These are phyloP conservation scores for Hydrolagus affinis DNA, from an alignment of 2,113 vertebrate genomes.

Conservation along the genomic window DNA sequence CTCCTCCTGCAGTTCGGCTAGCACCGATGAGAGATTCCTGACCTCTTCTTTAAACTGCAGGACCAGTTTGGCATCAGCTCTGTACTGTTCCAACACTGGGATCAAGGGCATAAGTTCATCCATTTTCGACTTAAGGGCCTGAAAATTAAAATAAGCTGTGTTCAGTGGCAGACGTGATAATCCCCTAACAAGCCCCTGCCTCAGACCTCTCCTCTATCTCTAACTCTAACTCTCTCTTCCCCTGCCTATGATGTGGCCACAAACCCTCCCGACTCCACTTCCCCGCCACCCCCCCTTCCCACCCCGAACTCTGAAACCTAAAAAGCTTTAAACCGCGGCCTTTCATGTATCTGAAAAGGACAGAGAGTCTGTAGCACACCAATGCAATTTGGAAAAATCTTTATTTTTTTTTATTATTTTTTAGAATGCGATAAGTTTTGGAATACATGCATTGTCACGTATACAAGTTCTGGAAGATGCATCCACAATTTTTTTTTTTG, in stretches of 20 bases:
- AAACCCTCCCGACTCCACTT: no score
- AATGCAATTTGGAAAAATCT: slow-evolving; percentile 97
- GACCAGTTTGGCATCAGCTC: slow-evolving; percentile 98
- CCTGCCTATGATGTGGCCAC: no score
- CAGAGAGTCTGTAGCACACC: slow-evolving; percentile 85
- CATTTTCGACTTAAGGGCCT: slow-evolving; percentile 99
- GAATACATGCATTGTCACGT: slow-evolving; percentile 97
- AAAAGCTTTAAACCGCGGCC: slow-evolving; percentile 41
- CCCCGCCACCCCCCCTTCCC: no score
- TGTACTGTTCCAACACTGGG: slow-evolving; percentile 99
- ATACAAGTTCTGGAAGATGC: slow-evolving; percentile 64
- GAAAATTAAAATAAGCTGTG: slow-evolving; percentile 96
- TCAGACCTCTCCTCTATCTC: slow-evolving; percentile 41
- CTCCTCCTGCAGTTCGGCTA: slow-evolving; percentile 95
- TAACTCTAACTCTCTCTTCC: no score
- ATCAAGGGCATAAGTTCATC: slow-evolving; percentile 99
- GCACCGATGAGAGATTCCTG: slow-evolving; percentile 98
- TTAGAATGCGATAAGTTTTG: slow-evolving; percentile 92
- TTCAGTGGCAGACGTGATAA: slow-evolving; percentile 79
- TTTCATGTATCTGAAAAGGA: slow-evolving; percentile 48
- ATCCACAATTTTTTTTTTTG: slow-evolving; percentile 54
- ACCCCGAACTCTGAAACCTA: no score
- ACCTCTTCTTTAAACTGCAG: slow-evolving; percentile 99
- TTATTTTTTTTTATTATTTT: slow-evolving; percentile 84
- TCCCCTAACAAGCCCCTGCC: slow-evolving; percentile 57